Conservation (phyloP, 2,113 vertebrate genomes). For the Sebastes fasciatus region DNA sequence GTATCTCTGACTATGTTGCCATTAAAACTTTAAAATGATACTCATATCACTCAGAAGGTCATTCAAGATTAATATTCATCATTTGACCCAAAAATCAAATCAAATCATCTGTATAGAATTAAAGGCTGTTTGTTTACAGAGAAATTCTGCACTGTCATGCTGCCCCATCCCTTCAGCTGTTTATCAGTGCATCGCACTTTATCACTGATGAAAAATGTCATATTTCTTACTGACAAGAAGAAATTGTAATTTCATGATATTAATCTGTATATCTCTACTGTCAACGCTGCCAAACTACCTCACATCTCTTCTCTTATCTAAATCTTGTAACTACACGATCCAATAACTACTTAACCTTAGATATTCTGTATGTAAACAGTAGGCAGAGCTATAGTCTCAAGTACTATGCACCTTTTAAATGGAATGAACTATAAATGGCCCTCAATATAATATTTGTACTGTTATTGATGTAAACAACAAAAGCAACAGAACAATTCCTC, state of each 20-base stretch:
- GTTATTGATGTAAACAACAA: background rate
- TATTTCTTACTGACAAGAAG: no score
- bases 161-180: no score
- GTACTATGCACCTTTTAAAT: background rate
- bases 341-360: background rate
- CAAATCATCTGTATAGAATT: background rate
- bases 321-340: background rate
- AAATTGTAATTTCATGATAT: background rate
- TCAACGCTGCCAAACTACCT: background rate
- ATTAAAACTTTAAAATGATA: no score
- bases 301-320: background rate
- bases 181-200: no score
- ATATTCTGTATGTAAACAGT: background rate
- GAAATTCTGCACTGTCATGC: no score
- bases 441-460: background rate
- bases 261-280: background rate
- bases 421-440: background rate
- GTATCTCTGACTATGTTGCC: background rate
- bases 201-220: no score
- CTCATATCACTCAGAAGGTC: background rate
- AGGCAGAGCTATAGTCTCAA: background rate
- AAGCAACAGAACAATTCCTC: background rate
- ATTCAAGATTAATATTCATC: no score
- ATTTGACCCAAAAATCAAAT: background rate
- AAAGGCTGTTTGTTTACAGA: background rate